Conservation (phyloP, 2,113 vertebrate genomes). For the Silurus asotus region DNA sequence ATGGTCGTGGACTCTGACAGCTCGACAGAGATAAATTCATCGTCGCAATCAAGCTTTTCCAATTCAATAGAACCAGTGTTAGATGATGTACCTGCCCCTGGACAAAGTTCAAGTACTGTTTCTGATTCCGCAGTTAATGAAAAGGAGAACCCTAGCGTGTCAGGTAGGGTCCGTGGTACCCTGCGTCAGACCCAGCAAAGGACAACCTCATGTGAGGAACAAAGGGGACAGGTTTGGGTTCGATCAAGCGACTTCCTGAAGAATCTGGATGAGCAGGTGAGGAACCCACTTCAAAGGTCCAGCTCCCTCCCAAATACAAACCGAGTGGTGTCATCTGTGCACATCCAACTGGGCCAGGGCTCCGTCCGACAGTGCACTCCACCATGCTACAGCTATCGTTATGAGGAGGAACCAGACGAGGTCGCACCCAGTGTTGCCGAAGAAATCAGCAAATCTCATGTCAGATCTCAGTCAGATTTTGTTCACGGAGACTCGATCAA, state of each 20-base stretch:
- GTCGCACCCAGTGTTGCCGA: conserved; percentile 56
- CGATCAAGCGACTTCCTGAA: conserved; percentile 72
- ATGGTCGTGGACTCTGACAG: neutral
- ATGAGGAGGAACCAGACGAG: conserved; percentile 59
- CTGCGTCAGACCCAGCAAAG: conserved; percentile 79
- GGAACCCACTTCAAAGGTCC: conserved; percentile 81
- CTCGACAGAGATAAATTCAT: neutral
- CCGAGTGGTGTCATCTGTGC: conserved; percentile 87
- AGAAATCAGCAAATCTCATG: conserved; percentile 53
- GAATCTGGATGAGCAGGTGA: conserved; percentile 59
- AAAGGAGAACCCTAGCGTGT: conserved; percentile 34
- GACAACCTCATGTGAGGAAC: conserved; percentile 47
- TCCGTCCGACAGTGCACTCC: conserved; percentile 78
- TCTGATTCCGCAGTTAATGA: neutral
- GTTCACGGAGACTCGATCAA: conserved; percentile 55
- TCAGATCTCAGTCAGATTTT: conserved; percentile 72
- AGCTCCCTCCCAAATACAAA: conserved; percentile 87
- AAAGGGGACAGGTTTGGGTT: conserved; percentile 58
- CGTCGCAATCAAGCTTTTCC: neutral
- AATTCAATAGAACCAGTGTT: neutral
- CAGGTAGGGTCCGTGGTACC: conserved; percentile 70
- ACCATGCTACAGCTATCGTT: conserved; percentile 84
- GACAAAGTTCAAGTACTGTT: neutral
- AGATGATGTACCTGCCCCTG: neutral
- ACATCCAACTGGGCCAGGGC: conserved; percentile 81